phyloP scores from a whole-genome alignment of 2,797 vertebrate species.

The Vireo griseus region DNA sequence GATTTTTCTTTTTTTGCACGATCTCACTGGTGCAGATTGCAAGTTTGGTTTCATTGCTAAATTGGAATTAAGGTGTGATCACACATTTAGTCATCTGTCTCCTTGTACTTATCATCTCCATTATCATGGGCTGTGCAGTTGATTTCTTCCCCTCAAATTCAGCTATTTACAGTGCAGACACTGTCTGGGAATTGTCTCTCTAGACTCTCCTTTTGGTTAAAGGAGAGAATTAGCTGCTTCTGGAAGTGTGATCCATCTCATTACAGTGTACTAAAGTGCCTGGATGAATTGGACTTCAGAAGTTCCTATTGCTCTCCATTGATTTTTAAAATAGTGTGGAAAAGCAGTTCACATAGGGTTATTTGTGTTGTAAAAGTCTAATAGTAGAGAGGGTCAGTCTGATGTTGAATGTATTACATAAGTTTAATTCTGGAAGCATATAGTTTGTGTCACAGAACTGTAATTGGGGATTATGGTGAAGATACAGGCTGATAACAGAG shows the following conservation, averaged over 20 bases:
- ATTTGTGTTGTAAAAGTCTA: background rate
- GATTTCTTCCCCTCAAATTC: background rate
- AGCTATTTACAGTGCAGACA: background rate
- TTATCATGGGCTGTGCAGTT: background rate
- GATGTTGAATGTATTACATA: background rate
- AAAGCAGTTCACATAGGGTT: background rate
- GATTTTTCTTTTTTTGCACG: background rate
- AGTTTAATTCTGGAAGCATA: background rate
- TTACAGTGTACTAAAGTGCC: background rate
- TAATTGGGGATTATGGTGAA: background rate
- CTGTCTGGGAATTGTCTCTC: background rate
- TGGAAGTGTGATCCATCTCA: background rate
- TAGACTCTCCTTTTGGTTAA: background rate
- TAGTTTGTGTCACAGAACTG: background rate
- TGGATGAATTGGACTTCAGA: background rate
- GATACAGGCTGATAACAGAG: background rate
- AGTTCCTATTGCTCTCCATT: background rate
- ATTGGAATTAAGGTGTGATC: background rate
- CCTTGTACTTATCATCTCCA: background rate
- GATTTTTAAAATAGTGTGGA: background rate
- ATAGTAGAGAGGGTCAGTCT: background rate
- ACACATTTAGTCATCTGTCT: background rate
- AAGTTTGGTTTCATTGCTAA: background rate
- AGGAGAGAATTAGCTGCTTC: background rate
- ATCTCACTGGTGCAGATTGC: background rate